phyloP scores from a whole-genome alignment of 2,113 vertebrate species.

The Centropus unirufus region DNA sequence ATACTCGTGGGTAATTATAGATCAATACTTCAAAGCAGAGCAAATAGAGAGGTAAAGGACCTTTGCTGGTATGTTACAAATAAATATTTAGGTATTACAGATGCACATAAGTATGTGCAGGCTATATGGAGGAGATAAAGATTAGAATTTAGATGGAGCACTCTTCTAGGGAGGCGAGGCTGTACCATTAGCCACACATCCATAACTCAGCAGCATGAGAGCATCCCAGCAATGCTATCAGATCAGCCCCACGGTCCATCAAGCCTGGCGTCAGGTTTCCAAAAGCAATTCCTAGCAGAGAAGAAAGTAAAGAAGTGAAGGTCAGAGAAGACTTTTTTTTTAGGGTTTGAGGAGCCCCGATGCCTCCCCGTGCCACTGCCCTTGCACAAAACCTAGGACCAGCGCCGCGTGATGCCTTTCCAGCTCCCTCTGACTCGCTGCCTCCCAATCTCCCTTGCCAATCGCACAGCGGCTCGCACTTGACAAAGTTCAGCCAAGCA shows the following conservation, averaged over 20 bases:
- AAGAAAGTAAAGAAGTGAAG: neutral
- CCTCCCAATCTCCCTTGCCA: neutral
- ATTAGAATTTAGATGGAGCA: constrained; percentile 27
- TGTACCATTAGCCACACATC: neutral
- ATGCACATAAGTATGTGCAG: neutral
- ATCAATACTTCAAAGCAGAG: constrained; percentile 62
- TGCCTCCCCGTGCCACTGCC: neutral
- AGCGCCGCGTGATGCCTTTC: rapidly evolving
- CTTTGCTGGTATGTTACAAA: constrained; percentile 40
- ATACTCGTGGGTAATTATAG: constrained; percentile 47
- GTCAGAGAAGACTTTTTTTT: neutral
- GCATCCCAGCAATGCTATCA: neutral
- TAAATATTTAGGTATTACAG: constrained; percentile 55
- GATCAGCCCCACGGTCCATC: neutral
- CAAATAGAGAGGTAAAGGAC: constrained; percentile 52
- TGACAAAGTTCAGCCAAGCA: constrained; percentile 44
- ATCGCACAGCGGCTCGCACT: rapidly evolving
- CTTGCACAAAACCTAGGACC: neutral
- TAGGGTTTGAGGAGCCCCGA: neutral
- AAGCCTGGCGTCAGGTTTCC: neutral
- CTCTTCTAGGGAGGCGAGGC: neutral
- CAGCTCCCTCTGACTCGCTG: neutral
- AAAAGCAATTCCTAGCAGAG: neutral
- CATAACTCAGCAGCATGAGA: neutral
- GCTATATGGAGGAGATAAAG: neutral